Base-by-base conservation (phyloP, 2,888 invertebrate species). In the Limenitis camilla region DNA sequence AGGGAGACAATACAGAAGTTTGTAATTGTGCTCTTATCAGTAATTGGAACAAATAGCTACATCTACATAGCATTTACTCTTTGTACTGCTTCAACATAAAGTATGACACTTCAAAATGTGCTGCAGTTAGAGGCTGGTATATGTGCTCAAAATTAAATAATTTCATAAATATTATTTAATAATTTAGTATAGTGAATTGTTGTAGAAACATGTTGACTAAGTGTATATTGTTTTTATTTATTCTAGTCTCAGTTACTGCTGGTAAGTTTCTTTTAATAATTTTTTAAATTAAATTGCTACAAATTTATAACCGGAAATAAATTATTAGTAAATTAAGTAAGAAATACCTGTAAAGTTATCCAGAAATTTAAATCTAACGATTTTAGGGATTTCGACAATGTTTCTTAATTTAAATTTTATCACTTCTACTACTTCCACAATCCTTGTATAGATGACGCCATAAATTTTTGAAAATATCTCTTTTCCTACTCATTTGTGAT, bases 201-300 rank as follows among this genome's bases (percentile, higher is more conserved):
- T 63, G 57, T 32, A 75, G 66, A 60, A 19, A 19, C 19, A 82
- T 83, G 83, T 72, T 71, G 57, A 30, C 65, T 10, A 76, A 74
- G 66, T 74, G 74, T 65, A 61, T 79, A 58, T 52, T 78, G 53
- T 64, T 81, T 43, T 67, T 79, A 41, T 68, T 71, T 45, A 39
- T 72, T 51, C 57, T 70, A 27, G 67, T 65, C 66, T 65, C 64
- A 56, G 63, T 76, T 50, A 65, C 73, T 42, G 73, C 71, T 35
- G 64, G 82, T 81, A 62, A 72, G 76, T 48, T 30, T 29, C 48
- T 39, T 35, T 36, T 42, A 28, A 28, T 40, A 40, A n/a, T 44
- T 28, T 39, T 52, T 53, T 52, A 52, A 45, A 44, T 53, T 19
- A 19, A 19, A 19, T 1, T 19, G 19, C 19, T 19, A 19, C 2